These are phyloP conservation scores for Nomada flava DNA, from an alignment of 2,888 invertebrate species.

Conservation along the genomic window DNA sequence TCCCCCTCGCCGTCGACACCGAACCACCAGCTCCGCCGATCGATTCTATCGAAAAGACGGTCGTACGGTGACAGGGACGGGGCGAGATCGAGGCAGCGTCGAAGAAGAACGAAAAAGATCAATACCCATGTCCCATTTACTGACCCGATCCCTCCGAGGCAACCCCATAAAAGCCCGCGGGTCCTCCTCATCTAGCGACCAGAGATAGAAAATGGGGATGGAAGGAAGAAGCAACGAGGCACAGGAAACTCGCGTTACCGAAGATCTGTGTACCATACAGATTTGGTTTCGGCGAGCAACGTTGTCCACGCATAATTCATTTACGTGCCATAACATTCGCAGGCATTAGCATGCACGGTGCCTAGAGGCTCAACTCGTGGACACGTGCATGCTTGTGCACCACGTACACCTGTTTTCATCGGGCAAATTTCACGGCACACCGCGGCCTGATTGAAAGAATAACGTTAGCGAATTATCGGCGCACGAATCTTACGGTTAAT, in stretches of 20 bases:
- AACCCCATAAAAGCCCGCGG: conserved; percentile 38
- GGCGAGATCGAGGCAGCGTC: conserved; percentile 41
- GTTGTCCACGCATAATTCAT: conserved; percentile 23
- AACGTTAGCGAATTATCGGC: background rate
- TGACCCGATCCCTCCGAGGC: conserved; percentile 50
- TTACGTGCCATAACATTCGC: conserved; percentile 31
- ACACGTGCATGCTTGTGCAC: background rate
- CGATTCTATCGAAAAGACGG: conserved; percentile 55
- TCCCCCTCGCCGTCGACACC: conserved; percentile 25
- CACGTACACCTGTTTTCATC: conserved; percentile 5
- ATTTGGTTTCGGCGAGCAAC: conserved; percentile 14
- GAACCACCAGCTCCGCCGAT: conserved; percentile 22
- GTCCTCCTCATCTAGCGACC: background rate
- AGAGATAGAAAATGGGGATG: background rate
- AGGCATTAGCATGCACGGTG: conserved; percentile 13
- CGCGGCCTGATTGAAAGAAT: background rate
- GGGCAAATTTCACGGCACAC: conserved; percentile 13
- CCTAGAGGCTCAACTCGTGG: background rate
- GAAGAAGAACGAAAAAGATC: conserved; percentile 59
- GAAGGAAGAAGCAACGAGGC: background rate
- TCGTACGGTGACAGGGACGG: conserved; percentile 19
- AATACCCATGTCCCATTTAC: conserved; percentile 53
- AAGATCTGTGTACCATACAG: conserved; percentile 37
- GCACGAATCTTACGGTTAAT: background rate
- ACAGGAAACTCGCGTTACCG: conserved; percentile 27